These are phyloP conservation scores for Anseranas semipalmata DNA, from an alignment of 2,113 vertebrate genomes.

Conservation along the genomic window DNA sequence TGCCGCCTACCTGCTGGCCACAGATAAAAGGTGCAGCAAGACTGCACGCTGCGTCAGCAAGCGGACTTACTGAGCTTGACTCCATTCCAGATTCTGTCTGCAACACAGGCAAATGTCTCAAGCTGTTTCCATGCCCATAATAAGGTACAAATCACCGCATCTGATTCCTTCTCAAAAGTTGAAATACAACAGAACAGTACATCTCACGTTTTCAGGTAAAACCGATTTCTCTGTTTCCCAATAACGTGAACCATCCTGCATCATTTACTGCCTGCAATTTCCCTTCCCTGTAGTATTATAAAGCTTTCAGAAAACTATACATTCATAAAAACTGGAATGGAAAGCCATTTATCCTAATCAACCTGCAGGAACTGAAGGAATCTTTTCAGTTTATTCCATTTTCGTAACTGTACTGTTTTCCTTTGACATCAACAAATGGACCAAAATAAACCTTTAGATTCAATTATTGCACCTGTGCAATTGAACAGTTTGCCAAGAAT, in stretches of 20 bases:
- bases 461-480: constrained; percentile 29
- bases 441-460: constrained; percentile 49
- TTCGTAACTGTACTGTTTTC: constrained; percentile 32
- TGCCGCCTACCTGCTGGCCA: not conserved
- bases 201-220: constrained; percentile 29
- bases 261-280: constrained; percentile 19
- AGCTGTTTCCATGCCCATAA: not conserved
- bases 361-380: constrained; percentile 14
- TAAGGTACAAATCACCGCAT: not conserved
- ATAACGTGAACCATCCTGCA: not conserved
- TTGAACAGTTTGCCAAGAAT: not conserved
- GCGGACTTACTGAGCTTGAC: not conserved
- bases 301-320: constrained; percentile 29
- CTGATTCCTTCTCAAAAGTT: not conserved
- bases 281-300: not conserved
- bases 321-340: constrained; percentile 42
- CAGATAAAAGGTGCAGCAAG: not conserved
- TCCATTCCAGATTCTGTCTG: not conserved
- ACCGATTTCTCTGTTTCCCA: not conserved
- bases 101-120: not conserved
- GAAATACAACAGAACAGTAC: not conserved
- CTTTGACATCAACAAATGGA: constrained; percentile 38
- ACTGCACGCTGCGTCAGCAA: not conserved
- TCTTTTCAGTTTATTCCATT: constrained; percentile 18
- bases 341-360: constrained; percentile 45